phyloP scores from a whole-genome alignment of 2,888 invertebrate genomes.

The Pseudolycoriella hygida region DNA sequence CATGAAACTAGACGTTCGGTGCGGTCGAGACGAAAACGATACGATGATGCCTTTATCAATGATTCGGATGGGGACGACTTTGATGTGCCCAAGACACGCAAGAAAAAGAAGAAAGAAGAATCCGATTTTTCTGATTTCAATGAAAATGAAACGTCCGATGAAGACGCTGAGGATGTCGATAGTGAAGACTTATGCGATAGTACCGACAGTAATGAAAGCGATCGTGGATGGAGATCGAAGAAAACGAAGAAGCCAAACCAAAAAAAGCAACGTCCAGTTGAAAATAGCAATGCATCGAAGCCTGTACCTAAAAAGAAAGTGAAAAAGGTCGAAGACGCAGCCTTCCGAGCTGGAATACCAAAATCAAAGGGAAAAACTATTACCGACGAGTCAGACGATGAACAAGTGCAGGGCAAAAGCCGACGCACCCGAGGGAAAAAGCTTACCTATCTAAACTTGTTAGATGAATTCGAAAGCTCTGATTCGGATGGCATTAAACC shows the following conservation, averaged over 20 bases:
- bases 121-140: conserved; percentile 41
- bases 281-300: background rate
- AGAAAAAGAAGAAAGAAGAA: conserved; percentile 22
- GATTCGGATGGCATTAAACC: conserved; percentile 27
- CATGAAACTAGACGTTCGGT: conserved; percentile 32
- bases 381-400: conserved; percentile 33
- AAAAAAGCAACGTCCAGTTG: conserved; percentile 5
- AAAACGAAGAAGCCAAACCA: conserved; percentile 20
- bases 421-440: conserved; percentile 23
- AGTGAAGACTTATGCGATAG: conserved; percentile 27
- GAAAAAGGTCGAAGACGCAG: conserved; percentile 22
- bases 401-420: conserved; percentile 3
- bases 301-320: conserved; percentile 6
- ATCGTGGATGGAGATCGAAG: conserved; percentile 25
- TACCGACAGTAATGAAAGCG: conserved; percentile 24
- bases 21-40: conserved; percentile 22
- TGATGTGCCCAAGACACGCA: conserved; percentile 32
- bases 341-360: conserved; percentile 29
- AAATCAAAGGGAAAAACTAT: conserved; percentile 44
- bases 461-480: conserved; percentile 27
- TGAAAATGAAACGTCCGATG: conserved; percentile 38
- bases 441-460: conserved; percentile 23
- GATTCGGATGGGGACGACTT: conserved; percentile 34
- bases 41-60: conserved; percentile 24
- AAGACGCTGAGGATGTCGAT: conserved; percentile 24